Percentiles rank a stretch among this genome's conserved stretches.
Evolutionary conservation across 2,797 vertebrate genomes (phyloP).

Genomic region (Eleutherodactylus coqui): DNA sequence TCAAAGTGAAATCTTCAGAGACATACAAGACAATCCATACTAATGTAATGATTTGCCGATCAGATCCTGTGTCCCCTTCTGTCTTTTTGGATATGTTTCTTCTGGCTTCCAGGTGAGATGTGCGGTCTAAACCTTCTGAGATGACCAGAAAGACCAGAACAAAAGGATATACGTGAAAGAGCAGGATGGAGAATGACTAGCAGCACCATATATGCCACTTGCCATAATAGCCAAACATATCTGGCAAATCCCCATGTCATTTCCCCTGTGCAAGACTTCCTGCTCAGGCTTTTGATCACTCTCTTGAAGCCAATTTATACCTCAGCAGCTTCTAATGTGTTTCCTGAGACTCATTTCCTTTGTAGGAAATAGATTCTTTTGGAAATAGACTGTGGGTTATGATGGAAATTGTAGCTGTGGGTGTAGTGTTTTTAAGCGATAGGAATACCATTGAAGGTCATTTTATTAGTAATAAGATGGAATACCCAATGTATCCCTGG

Average conservation of each 20-base stretch:
- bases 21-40: conserved; percentile 48
- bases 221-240: conserved; percentile 54
- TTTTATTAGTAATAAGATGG: conserved; percentile 62
- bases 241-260: conserved; percentile 53
- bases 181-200: conserved; percentile 42
- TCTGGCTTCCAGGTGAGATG: conserved; percentile 28
- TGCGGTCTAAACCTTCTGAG: conserved; percentile 24
- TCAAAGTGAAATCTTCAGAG: conserved; percentile 49
- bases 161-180: conserved; percentile 44
- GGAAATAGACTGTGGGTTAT: conserved; percentile 58
- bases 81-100: conserved; percentile 27
- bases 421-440: conserved; percentile 58
- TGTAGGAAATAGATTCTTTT: conserved; percentile 62
- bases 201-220: conserved; percentile 44
- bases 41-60: conserved; percentile 60
- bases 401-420: conserved; percentile 59
- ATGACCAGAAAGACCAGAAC: conserved; percentile 22
- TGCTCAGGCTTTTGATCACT: conserved; percentile 62
- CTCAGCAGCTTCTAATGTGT: conserved; percentile 59
- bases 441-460: conserved; percentile 60
- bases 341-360: conserved; percentile 64
- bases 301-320: conserved; percentile 60
- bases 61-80: conserved; percentile 48
- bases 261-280: conserved; percentile 56
- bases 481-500: conserved; percentile 53